Percentiles rank a stretch among this genome's conserved stretches.
phyloP scores from a whole-genome alignment of 1,140 invertebrate species.

The Ostrea denselamellosa region DNA sequence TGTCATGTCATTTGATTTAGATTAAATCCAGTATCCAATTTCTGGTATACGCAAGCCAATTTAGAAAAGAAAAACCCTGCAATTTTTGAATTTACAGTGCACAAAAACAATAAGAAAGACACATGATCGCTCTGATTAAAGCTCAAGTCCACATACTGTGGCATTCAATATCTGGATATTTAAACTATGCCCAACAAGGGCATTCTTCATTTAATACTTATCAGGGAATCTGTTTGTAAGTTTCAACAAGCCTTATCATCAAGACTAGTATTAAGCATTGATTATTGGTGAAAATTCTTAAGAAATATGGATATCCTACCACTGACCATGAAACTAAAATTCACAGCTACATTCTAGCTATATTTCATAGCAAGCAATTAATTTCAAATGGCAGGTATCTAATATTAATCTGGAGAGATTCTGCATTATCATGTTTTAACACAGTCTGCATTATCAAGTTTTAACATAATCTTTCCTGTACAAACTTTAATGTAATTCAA shows the following conservation, averaged over 20 bases:
- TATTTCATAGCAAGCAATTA: too few relatives aligned
- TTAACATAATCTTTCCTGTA: too few relatives aligned
- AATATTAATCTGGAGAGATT: too few relatives aligned
- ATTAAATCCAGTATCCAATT: slow-evolving; percentile 36
- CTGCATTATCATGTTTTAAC: too few relatives aligned
- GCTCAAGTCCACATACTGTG: slow-evolving; percentile 13
- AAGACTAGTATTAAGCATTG: neutral
- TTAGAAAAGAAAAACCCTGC: slow-evolving; percentile 22
- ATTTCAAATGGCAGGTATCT: too few relatives aligned
- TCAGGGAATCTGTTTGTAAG: neutral
- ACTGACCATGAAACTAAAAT: neutral
- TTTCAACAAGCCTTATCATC: slow-evolving; percentile 15
- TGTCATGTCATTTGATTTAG: slow-evolving; percentile 35
- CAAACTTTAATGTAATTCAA: too few relatives aligned
- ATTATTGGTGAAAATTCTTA: slow-evolving; percentile 7
- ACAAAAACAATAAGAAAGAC: slow-evolving; percentile 14
- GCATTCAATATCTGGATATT: slow-evolving; percentile 24
- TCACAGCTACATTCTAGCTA: neutral
- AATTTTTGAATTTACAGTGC: slow-evolving; percentile 22
- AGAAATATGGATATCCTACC: neutral
- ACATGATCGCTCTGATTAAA: slow-evolving; percentile 8
- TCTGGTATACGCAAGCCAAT: slow-evolving; percentile 35
- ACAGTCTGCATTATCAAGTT: too few relatives aligned
- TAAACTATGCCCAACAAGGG: neutral
- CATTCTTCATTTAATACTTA: neutral